phyloP scores from a whole-genome alignment of 2,113 vertebrate species.

The Pelmatolapia mariae region DNA sequence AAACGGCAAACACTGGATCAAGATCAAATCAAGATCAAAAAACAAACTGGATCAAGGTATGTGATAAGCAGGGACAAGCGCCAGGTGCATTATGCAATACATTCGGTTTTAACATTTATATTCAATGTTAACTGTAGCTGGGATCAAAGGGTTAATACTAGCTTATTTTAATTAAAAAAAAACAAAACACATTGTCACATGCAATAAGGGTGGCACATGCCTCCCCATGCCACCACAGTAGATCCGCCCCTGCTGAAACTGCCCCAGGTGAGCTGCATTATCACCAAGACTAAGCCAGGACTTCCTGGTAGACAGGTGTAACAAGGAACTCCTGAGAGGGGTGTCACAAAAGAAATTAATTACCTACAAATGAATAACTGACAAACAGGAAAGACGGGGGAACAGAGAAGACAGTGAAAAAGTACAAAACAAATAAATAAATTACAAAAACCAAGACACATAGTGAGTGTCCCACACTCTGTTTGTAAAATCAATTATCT shows the following conservation, averaged over 20 bases:
- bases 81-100: not conserved
- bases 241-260: fast-evolving
- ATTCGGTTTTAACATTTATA: not conserved
- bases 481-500: not conserved
- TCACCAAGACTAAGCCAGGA: not conserved
- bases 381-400: fast-evolving
- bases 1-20: not conserved
- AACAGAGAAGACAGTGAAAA: not conserved
- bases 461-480: not conserved
- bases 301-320: not conserved
- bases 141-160: not conserved
- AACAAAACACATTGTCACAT: fast-evolving
- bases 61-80: not conserved
- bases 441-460: not conserved
- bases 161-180: not conserved
- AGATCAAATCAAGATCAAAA: no score
- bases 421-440: not conserved
- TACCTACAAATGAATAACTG: not conserved
- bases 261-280: not conserved
- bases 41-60: not conserved
- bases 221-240: not conserved
- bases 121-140: not conserved
- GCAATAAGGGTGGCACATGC: not conserved
- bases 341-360: not conserved
- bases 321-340: not conserved